A percentile compares a stretch with the other conserved stretches of the same genome.
phyloP scores from a whole-genome alignment of 2,113 vertebrate genomes.

The Equus przewalskii region DNA sequence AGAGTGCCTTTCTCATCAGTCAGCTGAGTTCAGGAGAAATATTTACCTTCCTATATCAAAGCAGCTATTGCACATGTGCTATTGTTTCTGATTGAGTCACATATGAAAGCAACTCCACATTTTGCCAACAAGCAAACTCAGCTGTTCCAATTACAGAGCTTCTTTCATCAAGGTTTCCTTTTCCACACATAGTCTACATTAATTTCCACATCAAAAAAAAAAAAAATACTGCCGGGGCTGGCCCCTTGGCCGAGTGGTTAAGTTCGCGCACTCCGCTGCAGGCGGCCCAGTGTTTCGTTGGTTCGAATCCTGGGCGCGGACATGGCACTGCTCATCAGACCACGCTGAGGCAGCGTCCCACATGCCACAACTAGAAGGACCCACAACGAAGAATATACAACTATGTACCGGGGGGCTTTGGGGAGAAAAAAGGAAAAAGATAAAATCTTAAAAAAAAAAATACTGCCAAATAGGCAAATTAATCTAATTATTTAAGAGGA shows the following conservation, averaged over 20 bases:
- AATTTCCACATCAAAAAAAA: background rate
- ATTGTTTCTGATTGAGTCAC: conserved; percentile 68
- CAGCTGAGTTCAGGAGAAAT: background rate
- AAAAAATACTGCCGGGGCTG: background rate
- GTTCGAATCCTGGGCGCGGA: too few relatives aligned
- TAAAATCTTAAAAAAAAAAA: background rate
- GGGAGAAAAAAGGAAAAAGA: too few relatives aligned
- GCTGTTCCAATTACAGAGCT: conserved; percentile 15
- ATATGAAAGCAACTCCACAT: conserved; percentile 48
- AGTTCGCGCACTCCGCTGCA: too few relatives aligned
- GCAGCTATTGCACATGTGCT: background rate
- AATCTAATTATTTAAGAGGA: background rate
- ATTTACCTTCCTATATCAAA: conserved; percentile 59
- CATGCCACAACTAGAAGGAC: too few relatives aligned
- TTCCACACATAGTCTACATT: background rate
- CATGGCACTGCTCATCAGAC: too few relatives aligned
- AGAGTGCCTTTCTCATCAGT: background rate
- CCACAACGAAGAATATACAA: too few relatives aligned
- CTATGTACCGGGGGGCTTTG: too few relatives aligned
- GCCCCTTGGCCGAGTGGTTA: too few relatives aligned
- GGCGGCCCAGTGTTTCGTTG: too few relatives aligned
- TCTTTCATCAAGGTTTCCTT: conserved; percentile 40
- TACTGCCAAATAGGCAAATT: background rate
- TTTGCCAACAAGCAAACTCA: conserved; percentile 56
- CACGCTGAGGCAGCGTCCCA: too few relatives aligned